Evolutionary conservation across 2,113 vertebrate genomes (phyloP).

Genomic region (Danionella cerebrum): DNA sequence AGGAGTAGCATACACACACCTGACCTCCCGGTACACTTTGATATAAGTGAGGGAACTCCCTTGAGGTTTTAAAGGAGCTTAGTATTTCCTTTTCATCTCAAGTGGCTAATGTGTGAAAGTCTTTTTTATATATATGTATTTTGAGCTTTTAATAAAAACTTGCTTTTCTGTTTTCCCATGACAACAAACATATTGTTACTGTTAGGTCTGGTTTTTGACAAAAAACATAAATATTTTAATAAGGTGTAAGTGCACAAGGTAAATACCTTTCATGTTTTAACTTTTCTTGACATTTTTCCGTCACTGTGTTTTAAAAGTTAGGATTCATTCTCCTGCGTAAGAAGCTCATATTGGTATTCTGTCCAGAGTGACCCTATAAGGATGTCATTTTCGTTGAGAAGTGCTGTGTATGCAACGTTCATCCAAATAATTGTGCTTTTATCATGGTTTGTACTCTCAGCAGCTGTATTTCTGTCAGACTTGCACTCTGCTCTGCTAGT

Average conservation of each 20-base stretch:
- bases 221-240: constrained; percentile 6
- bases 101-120: background rate
- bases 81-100: background rate
- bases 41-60: constrained; percentile 8
- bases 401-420: background rate
- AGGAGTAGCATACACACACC: constrained; percentile 23
- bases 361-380: constrained; percentile 9
- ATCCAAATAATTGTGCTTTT: constrained; percentile 13
- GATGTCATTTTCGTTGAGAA: background rate
- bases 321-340: background rate
- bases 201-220: background rate
- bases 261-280: background rate
- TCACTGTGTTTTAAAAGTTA: background rate
- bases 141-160: no score
- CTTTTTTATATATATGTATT: no score
- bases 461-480: constrained; percentile 30
- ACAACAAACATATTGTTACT: background rate
- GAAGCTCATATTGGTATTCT: constrained; percentile 2
- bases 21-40: constrained; percentile 32
- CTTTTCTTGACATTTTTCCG: background rate
- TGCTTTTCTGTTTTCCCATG: background rate
- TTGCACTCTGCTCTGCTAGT: constrained; percentile 27
- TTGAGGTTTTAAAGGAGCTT: background rate
- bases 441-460: constrained; percentile 11
- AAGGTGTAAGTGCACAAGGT: background rate